These are phyloP conservation scores for Aphelinus certus DNA, from an alignment of 1,140 invertebrate genomes.

Conservation along the genomic window DNA sequence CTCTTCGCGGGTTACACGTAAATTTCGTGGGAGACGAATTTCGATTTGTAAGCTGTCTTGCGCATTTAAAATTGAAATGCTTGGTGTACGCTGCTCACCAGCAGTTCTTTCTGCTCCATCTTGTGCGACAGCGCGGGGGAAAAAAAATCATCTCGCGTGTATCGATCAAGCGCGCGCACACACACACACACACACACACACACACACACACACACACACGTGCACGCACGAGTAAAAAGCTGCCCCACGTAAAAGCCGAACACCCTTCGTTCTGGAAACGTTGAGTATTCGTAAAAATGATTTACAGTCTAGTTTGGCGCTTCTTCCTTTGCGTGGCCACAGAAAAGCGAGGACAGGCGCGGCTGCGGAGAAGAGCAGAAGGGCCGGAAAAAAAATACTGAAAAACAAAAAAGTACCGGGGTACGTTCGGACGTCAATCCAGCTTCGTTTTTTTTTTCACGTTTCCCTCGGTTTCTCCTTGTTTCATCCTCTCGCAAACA, in stretches of 20 bases:
- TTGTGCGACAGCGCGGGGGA: background rate
- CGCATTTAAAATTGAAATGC: slow-evolving; percentile 41
- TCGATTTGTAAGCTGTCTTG: slow-evolving; percentile 13
- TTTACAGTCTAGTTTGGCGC: slow-evolving; percentile 13
- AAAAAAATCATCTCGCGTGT: slow-evolving; percentile 28
- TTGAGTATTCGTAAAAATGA: slow-evolving; percentile 18
- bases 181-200: too few relatives aligned
- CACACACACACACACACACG: too few relatives aligned
- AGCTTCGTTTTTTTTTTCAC: background rate
- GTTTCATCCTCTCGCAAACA: background rate
- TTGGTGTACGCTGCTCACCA: slow-evolving; percentile 29
- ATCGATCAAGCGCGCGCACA: slow-evolving; percentile 16
- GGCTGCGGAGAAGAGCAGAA: background rate
- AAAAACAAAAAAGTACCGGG: background rate
- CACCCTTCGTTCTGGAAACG: slow-evolving; percentile 21
- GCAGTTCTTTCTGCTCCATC: background rate
- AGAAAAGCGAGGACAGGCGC: background rate
- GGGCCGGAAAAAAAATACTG: background rate
- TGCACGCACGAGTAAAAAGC: background rate
- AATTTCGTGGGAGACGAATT: background rate
- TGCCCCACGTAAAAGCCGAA: slow-evolving; percentile 13
- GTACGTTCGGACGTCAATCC: too few relatives aligned
- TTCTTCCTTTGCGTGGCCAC: background rate
- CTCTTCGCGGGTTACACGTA: background rate
- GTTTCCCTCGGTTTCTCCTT: slow-evolving; percentile 17